phyloP scores from a whole-genome alignment of 2,797 vertebrate species.

The Hyperoplus lanceolatus region DNA sequence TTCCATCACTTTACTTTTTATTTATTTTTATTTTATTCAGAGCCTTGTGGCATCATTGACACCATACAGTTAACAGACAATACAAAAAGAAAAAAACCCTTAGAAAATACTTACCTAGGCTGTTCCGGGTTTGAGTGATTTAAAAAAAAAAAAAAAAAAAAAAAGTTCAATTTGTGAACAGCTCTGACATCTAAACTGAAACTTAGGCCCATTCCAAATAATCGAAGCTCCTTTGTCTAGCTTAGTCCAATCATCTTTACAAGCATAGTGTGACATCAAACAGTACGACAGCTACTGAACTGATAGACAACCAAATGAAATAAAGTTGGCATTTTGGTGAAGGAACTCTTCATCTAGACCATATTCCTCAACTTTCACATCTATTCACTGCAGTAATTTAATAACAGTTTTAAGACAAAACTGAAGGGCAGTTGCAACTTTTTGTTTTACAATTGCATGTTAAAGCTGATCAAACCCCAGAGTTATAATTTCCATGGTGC shows the following conservation, averaged over 20 bases:
- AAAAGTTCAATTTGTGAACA: constrained; percentile 40
- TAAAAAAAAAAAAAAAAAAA: constrained; percentile 65
- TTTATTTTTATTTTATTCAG: constrained; percentile 69
- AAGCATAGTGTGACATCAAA: constrained; percentile 68
- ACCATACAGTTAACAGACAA: constrained; percentile 83
- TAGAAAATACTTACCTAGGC: constrained; percentile 89
- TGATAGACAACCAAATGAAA: constrained; percentile 61
- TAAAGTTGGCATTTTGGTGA: constrained; percentile 71
- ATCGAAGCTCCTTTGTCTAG: constrained; percentile 45
- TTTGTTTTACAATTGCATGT: constrained; percentile 60
- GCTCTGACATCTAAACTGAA: constrained; percentile 53
- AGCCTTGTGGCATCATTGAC: constrained; percentile 76
- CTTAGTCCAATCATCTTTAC: constrained; percentile 59
- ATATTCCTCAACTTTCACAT: constrained; percentile 53
- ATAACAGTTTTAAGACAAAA: constrained; percentile 68
- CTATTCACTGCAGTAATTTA: constrained; percentile 57
- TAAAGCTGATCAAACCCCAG: constrained; percentile 74
- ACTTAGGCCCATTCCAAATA: constrained; percentile 56
- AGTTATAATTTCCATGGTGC: constrained; percentile 65
- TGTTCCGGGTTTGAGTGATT: constrained; percentile 78
- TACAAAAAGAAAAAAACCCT: constrained; percentile 81
- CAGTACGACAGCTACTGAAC: constrained; percentile 61
- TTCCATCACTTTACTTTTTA: constrained; percentile 80
- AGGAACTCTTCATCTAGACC: constrained; percentile 30
- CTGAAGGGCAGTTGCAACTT: constrained; percentile 67